Conservation (phyloP, 2,113 vertebrate species). For the Sebastes fasciatus region DNA sequence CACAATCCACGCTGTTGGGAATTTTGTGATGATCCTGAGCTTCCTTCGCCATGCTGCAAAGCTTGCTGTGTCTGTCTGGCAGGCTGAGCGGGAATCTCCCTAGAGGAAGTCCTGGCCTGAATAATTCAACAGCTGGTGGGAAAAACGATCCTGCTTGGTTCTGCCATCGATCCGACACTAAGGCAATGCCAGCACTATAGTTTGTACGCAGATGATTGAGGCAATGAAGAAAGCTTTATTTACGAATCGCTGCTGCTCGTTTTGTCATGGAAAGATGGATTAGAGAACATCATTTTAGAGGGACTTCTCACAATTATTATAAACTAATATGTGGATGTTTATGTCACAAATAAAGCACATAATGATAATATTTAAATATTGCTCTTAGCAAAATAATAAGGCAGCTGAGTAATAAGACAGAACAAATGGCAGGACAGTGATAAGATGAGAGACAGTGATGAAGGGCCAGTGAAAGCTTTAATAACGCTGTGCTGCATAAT, state of each 20-base stretch:
- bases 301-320: background rate
- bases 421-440: slow-evolving; percentile 30
- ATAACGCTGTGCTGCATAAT: slow-evolving; percentile 49
- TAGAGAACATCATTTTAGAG: background rate
- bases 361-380: slow-evolving; percentile 17
- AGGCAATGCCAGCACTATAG: slow-evolving; percentile 54
- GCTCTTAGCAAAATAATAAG: slow-evolving; percentile 11
- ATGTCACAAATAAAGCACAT: background rate
- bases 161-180: slow-evolving; percentile 66
- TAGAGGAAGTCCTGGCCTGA: slow-evolving; percentile 69
- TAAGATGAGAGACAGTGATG: slow-evolving; percentile 35
- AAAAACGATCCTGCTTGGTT: slow-evolving; percentile 73
- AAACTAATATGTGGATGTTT: slow-evolving; percentile 7
- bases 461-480: slow-evolving; percentile 36
- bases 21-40: slow-evolving; percentile 58
- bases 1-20: slow-evolving; percentile 32
- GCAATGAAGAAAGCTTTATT: slow-evolving; percentile 37
- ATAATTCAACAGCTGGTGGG: slow-evolving; percentile 81
- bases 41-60: slow-evolving; percentile 38
- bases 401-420: slow-evolving; percentile 17
- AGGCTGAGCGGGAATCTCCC: slow-evolving; percentile 64
- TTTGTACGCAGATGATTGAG: slow-evolving; percentile 42
- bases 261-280: slow-evolving; percentile 16
- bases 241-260: slow-evolving; percentile 23
- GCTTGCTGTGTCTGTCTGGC: slow-evolving; percentile 59